A percentile compares a stretch with the other conserved stretches of the same genome.
phyloP scores from a whole-genome alignment of 1,140 invertebrate species.

The Euura saliciscinereae region DNA sequence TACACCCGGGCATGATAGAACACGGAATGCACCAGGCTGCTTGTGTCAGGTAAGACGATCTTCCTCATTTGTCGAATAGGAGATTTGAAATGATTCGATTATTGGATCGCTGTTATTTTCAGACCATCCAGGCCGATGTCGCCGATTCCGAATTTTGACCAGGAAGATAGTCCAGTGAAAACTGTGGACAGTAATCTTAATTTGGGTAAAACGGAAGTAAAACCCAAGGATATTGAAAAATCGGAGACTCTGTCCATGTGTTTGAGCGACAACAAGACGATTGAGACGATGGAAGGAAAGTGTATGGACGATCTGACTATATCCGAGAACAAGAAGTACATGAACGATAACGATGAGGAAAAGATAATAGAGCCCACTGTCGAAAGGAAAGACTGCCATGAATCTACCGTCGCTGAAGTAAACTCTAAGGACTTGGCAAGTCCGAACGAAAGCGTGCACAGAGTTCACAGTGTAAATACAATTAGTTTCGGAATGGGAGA shows the following conservation, averaged over 20 bases:
- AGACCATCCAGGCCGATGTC: conserved; percentile 81
- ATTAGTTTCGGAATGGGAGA: conserved; percentile 51
- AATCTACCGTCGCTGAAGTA: conserved; percentile 30
- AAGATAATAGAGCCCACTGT: conserved; percentile 35
- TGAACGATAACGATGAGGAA: conserved; percentile 34
- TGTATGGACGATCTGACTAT: conserved; percentile 40
- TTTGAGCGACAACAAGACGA: conserved; percentile 50
- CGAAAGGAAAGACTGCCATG: conserved; percentile 40
- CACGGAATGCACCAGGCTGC: conserved; percentile 85
- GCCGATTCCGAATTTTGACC: conserved; percentile 72
- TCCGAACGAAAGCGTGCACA: conserved; percentile 46
- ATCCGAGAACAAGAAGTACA: conserved; percentile 33
- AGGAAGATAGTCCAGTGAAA: conserved; percentile 49
- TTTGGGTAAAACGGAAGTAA: conserved; percentile 23
- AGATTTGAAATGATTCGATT: conserved; percentile 19
- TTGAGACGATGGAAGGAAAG: conserved; percentile 56
- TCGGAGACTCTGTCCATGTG: conserved; percentile 28
- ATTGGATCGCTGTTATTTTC: conserved; percentile 20
- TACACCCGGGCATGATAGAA: conserved; percentile 90
- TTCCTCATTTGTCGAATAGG: conserved; percentile 16
- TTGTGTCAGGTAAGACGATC: conserved; percentile 68
- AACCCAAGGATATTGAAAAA: conserved; percentile 30
- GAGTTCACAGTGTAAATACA: conserved; percentile 50
- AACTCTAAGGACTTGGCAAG: conserved; percentile 35
- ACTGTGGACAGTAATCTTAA: conserved; percentile 46